A percentile compares a stretch with the other conserved stretches of the same genome.
phyloP scores from a whole-genome alignment of 2,113 vertebrate genomes.

The Gorsachius goisagi region DNA sequence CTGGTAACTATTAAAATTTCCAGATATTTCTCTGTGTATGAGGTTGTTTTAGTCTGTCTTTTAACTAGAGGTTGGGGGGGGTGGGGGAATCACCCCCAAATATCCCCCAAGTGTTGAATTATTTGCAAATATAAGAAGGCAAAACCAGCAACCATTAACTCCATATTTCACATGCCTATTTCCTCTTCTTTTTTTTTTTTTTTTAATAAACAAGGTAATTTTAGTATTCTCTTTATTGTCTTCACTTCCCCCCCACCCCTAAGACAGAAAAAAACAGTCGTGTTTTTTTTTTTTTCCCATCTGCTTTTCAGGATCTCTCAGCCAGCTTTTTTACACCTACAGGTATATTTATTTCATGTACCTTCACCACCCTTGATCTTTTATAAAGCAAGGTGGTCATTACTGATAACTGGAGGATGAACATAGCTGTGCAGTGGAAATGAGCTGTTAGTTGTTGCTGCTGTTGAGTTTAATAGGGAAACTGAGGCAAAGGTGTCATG shows the following conservation, averaged over 20 bases:
- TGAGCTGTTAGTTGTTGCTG: not conserved
- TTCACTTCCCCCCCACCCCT: accelerated
- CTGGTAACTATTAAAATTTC: not conserved
- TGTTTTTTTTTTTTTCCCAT: not conserved
- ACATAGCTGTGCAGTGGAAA: not conserved
- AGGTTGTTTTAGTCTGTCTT: not conserved
- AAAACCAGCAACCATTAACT: not conserved
- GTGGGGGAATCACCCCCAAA: not conserved
- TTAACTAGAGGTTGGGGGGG: not conserved
- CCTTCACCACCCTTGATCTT: not conserved
- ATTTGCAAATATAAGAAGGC: not conserved
- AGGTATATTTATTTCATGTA: not conserved
- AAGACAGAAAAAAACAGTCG: not conserved
- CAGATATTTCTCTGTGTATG: not conserved
- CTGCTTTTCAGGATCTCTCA: not conserved
- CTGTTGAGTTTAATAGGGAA: accelerated
- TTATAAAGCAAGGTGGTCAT: not conserved
- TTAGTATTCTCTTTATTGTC: not conserved
- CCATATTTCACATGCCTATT: not conserved
- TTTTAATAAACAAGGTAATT: not conserved
- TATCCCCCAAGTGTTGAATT: not conserved
- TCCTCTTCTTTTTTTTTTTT: not conserved
- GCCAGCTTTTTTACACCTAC: not conserved
- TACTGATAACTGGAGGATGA: not conserved
- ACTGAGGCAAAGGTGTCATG: not conserved